These are phyloP conservation scores for Hybos culiciformis DNA, from an alignment of 2,888 invertebrate genomes.

Conservation along the genomic window DNA sequence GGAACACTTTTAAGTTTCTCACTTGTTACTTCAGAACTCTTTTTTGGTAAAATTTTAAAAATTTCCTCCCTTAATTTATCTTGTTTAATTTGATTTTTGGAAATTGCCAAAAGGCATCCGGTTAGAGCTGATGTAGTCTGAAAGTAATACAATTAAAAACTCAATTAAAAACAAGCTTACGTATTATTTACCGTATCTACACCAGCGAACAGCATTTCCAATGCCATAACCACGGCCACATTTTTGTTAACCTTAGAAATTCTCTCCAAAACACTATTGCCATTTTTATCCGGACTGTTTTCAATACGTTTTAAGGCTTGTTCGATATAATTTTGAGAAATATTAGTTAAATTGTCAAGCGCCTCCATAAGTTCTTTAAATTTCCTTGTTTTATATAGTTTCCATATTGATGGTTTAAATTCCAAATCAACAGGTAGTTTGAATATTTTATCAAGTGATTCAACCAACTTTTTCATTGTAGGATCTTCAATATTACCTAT, in stretches of 20 bases:
- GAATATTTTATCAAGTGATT: constrained; percentile 11
- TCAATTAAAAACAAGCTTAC: background rate
- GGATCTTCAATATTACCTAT: constrained; percentile 16
- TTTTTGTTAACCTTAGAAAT: constrained; percentile 45
- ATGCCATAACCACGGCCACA: constrained; percentile 51
- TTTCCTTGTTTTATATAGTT: constrained; percentile 14
- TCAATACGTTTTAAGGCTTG: too few species aligned
- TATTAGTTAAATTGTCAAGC: constrained; percentile 19
- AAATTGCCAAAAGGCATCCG: constrained; percentile 32
- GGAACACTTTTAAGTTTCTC: constrained; percentile 38
- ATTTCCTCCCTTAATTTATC: constrained; percentile 47
- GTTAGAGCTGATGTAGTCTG: constrained; percentile 24
- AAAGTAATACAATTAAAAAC: constrained; percentile 7
- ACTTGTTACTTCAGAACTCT: constrained; percentile 35
- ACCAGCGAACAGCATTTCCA: constrained; percentile 57
- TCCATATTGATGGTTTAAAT: constrained; percentile 16
- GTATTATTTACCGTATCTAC: constrained; percentile 52
- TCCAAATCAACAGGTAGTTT: constrained; percentile 13
- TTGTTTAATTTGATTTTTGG: constrained; percentile 50
- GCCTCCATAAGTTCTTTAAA: constrained; percentile 15
- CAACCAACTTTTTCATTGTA: constrained; percentile 6
- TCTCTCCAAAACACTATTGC: constrained; percentile 47
- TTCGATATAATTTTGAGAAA: constrained; percentile 28
- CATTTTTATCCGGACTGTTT: constrained; percentile 38
- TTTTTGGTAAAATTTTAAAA: constrained; percentile 31